Evolutionary conservation across 1,140 invertebrate genomes (phyloP).

Genomic region (Tetragonula clypearis): DNA sequence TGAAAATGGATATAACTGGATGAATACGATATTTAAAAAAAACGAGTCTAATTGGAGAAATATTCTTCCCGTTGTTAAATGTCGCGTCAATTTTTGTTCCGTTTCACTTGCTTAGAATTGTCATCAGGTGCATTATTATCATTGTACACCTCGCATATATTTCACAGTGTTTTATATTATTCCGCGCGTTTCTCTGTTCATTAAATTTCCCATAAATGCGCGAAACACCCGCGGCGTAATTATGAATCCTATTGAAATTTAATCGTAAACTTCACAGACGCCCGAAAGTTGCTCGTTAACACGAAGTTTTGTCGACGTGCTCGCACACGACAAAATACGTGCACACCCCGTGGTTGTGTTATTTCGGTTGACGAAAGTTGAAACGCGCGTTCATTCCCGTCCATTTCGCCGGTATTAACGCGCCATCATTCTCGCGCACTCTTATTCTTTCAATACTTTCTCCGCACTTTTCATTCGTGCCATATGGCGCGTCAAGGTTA

Average conservation of each 20-base stretch:
- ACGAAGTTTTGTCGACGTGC: neutral
- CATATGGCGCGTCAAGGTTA: constrained; percentile 54
- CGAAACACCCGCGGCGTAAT: neutral
- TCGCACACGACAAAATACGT: too few species aligned
- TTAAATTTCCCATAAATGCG: neutral
- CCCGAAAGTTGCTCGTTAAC: neutral
- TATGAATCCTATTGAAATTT: neutral
- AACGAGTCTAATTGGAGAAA: too few species aligned
- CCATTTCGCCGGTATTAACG: neutral
- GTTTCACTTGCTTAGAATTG: too few species aligned
- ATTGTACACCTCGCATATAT: too few species aligned
- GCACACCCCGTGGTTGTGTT: neutral
- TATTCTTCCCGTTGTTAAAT: too few species aligned
- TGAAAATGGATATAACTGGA: neutral
- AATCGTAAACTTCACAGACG: neutral
- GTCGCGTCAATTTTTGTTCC: too few species aligned
- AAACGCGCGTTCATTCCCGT: neutral
- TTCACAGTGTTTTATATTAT: too few species aligned
- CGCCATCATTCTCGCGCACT: neutral
- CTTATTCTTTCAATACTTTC: constrained; percentile 57
- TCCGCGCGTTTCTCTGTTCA: neutral
- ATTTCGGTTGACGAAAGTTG: neutral
- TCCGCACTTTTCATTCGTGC: constrained; percentile 53
- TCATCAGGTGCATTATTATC: too few species aligned
- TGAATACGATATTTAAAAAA: neutral